Base-by-base conservation (phyloP, 2,888 invertebrate genomes). In the Nomada fucata region DNA sequence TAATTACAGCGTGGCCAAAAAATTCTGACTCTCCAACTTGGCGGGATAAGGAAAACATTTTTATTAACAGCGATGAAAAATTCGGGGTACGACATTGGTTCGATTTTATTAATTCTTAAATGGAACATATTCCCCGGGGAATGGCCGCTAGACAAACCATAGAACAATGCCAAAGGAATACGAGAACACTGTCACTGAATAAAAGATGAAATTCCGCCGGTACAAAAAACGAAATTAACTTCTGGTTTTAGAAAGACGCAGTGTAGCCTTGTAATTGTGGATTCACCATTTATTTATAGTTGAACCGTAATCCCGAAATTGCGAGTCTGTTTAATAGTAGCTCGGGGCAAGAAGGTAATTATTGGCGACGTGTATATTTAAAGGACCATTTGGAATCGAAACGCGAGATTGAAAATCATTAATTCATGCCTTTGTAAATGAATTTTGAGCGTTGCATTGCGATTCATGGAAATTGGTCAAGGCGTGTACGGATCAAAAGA, bases 341-440 rank as follows among this genome's bases (percentile, higher is more conserved):
- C 7, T 13, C 15, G 44, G 52, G 7, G 20, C 52, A 44, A 52
- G 59, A 44, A 20, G 57, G 42, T 71, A 67, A 75, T 79, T 65
- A 70, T 64, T 18, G 29, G 52, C 55, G 13, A 42, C 4, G n/a
- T 52, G 50, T 18, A 61, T 60, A 68, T 64, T 75, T 64, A 26
- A 53, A 67, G 15, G n/a, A 20, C 20, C 44, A 1, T 11, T 7
- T 53, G 26, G 42, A 47, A 57, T 71, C 4, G 53, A 26, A 42
- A 57, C 44, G 42, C 1, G 5, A 47, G 47, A 72, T 76, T 64
- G 59, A 69, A 47, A 71, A 75, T 82, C 20, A 63, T 44, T 79
- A 75, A 75, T 82, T 75, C 79, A 61, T 63, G 11, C 9, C 23
- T 50, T 36, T 20, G 47, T 42, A 68, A 71, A 44, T 23, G 64